Evolutionary conservation across 2,888 invertebrate species (phyloP).

Genomic region (Sicus ferrugineus): DNA sequence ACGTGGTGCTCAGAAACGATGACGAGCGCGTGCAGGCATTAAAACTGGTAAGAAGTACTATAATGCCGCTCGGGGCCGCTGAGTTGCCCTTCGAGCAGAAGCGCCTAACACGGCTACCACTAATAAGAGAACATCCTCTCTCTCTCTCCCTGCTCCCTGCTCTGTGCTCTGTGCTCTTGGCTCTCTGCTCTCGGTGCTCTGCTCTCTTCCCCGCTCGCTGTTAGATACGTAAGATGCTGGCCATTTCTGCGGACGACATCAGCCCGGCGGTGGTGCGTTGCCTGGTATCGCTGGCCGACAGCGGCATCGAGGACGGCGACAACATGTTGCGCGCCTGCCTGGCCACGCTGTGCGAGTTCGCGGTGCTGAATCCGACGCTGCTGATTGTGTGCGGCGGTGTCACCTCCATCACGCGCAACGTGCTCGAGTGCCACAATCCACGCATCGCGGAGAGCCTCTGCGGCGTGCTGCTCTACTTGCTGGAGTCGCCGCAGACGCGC

Average conservation of each 20-base stretch:
- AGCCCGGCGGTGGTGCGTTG: slow-evolving; percentile 81
- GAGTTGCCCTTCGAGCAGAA: no score
- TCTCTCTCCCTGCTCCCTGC: not conserved
- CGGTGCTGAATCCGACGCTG: slow-evolving; percentile 81
- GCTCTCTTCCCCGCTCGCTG: not conserved
- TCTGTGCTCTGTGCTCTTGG: not conserved
- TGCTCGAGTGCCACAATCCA: slow-evolving; percentile 86
- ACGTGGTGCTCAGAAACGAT: slow-evolving; percentile 88
- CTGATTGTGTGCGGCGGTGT: slow-evolving; percentile 86
- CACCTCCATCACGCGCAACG: slow-evolving; percentile 80
- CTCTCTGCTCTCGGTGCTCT: not conserved
- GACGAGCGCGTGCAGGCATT: slow-evolving; percentile 91
- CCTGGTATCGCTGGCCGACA: slow-evolving; percentile 82
- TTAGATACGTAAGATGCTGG: slow-evolving; percentile 69
- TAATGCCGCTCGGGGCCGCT: not conserved
- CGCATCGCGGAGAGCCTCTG: slow-evolving; percentile 90
- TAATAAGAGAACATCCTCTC: not conserved
- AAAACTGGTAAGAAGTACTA: slow-evolving; percentile 71
- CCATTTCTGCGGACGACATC: slow-evolving; percentile 72
- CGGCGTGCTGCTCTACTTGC: slow-evolving; percentile 83
- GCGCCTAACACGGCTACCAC: not conserved
- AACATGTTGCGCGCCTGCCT: slow-evolving; percentile 84
- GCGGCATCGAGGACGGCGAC: slow-evolving; percentile 78
- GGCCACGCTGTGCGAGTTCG: slow-evolving; percentile 88
- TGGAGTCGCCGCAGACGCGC: slow-evolving; percentile 85